Base-by-base conservation (phyloP, 2,888 invertebrate genomes). In the Pristionchus arcanus region DNA sequence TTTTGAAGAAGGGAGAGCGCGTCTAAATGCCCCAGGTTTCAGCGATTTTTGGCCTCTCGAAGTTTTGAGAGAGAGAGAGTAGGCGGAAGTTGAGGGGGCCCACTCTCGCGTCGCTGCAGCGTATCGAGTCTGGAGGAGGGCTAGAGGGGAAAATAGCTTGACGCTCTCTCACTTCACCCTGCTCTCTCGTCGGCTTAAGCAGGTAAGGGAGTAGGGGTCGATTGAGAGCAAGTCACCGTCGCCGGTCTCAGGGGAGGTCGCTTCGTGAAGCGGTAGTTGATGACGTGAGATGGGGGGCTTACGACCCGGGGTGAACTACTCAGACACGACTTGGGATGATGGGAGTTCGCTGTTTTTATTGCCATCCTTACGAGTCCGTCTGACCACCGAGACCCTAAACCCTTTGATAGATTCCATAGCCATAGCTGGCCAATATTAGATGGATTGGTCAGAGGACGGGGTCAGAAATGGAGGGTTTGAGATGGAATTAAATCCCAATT, bases 401-500 rank as follows among this genome's bases (percentile, higher is more conserved):
- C 34, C 42, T 49, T 9, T 13, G 42, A 49, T 9, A n/a, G n/a
- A n/a, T n/a, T n/a, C n/a, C n/a, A n/a, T 59, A n/a, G 66, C 28
- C 66, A 66, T 25, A 66, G 15, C 16, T 31, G 34, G 25, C 34
- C 9, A 15, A 15, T 19, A 83, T 49, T 31, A 42, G 49, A 37
- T 34, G 31, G 37, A 13, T 42, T 55, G 55, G 55, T 55, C 55
- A 55, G 5, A 55, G 42, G 42, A 9, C 42, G 5, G 42, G 5
- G 42, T 42, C 42, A 28, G 42, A 9, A 9, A 49, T 9, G 13
- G 42, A 49, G 42, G 9, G 42, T 49, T 49, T 11, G 42, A 49
- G 42, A 9, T 3, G 42, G 42, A 28, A 53, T 81, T 42, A 42
- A 53, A 4, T 28, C 49, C 16, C 19, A 34, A 84, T 93, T 94